Conservation (phyloP, 2,888 invertebrate genomes). For the Dasypolia templi region DNA sequence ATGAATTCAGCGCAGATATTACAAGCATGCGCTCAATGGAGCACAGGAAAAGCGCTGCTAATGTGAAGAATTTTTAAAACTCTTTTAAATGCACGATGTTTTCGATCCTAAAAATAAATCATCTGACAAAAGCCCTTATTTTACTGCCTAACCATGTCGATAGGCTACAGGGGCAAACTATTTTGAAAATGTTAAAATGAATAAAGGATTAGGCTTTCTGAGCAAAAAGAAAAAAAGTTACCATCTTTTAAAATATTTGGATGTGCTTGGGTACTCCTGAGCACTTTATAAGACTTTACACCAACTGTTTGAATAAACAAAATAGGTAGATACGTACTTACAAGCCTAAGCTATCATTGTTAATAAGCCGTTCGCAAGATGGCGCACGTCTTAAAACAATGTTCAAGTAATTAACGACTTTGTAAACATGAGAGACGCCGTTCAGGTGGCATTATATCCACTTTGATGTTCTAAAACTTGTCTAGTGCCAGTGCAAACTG, state of each 20-base stretch:
- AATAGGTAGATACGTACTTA: neutral
- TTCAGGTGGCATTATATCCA: conserved; percentile 39
- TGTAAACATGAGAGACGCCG: conserved; percentile 43
- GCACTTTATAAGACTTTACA: neutral
- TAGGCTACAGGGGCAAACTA: no score
- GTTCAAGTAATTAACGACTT: conserved; percentile 58
- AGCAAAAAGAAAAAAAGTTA: no score
- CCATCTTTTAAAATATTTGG: neutral
- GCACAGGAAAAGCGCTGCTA: neutral
- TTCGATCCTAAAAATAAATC: neutral
- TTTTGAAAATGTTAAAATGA: neutral
- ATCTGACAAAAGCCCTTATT: neutral
- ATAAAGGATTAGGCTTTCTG: neutral
- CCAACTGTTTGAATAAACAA: neutral
- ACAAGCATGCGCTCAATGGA: neutral
- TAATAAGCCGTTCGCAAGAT: conserved; percentile 36
- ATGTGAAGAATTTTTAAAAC: no score
- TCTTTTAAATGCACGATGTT: no score
- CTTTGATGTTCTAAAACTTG: conserved; percentile 24
- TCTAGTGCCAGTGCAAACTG: neutral
- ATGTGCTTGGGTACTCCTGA: neutral
- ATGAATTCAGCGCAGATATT: neutral
- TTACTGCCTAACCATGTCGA: no score
- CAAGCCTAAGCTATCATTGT: conserved; percentile 7
- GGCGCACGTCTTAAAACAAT: conserved; percentile 48